Base-by-base conservation (phyloP, 2,888 invertebrate genomes). In the Tridacna gigas region DNA sequence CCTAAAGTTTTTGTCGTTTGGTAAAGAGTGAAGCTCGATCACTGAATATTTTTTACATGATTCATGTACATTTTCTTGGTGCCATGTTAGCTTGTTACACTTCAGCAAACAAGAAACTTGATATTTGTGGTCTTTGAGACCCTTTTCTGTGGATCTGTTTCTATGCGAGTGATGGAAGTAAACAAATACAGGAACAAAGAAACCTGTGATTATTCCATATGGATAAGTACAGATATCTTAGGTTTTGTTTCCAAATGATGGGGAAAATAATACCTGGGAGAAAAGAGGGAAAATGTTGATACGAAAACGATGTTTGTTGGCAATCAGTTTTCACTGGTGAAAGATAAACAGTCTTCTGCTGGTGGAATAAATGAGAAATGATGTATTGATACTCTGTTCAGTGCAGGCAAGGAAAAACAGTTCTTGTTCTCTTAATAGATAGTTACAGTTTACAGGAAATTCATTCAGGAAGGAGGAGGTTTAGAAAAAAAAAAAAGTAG, bases 391-490 rank as follows among this genome's bases (percentile, higher is more conserved):
- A 71, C 71, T 51, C 71, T n/a, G 26, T 51, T 45, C 71, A 22
- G 22, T 71, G 48, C 25, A 48, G 51, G 71, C 51, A 71, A 45
- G 51, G 22, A 51, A 37, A 71, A 67, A 71, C 48, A 25, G 20
- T 71, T 71, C 51, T 71, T 71, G 71, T 71, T 71, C 47, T n/a
- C 47, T 11, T 20, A 71, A 71, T 51, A 71, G 71, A 71, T 51
- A 25, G 71, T 37, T 37, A 28, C 37, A 37, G 67, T 26, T 25
- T 25, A 71, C 71, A 15, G 51, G 51, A 51, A 71, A 71, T 45
- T 71, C 71, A 71, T 71, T 71, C 47, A 71, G 71, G 71, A 51
- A 71, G 71, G 71, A 71, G 71, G 71, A 71, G 37, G 51, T 71
- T 51, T n/a, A 69, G 22, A 69, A 69, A 28, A 22, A 69, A n/a